These are phyloP conservation scores for Zaprionus vittiger DNA, from an alignment of 1,140 invertebrate species.

Conservation along the genomic window DNA sequence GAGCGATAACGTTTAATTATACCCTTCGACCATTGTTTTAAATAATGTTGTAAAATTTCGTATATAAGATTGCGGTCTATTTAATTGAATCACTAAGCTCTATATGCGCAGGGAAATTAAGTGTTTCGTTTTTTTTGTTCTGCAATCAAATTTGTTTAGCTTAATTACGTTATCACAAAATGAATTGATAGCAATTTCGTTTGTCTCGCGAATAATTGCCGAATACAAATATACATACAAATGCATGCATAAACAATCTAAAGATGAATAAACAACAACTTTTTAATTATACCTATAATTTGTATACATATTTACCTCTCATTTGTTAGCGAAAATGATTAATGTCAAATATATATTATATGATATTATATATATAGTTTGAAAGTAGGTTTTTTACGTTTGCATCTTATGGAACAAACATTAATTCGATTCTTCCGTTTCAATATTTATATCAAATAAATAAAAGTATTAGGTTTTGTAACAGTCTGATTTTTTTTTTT, in stretches of 20 bases:
- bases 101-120: not conserved
- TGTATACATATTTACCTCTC: not conserved
- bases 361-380: no score
- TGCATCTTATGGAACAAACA: no score
- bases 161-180: conserved; percentile 5
- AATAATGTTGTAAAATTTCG: not conserved
- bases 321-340: no score
- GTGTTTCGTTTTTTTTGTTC: not conserved
- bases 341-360: no score
- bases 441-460: no score
- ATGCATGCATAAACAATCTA: not conserved
- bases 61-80: not conserved
- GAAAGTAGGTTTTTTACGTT: no score
- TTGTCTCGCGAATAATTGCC: not conserved
- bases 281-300: conserved; percentile 4
- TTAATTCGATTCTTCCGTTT: no score
- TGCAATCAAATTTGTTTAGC: not conserved
- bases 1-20: not conserved
- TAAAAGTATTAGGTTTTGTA: no score
- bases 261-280: not conserved
- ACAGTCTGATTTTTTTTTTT: no score
- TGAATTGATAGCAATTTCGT: conserved; percentile 27
- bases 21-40: not conserved
- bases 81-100: not conserved
- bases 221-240: not conserved